These are phyloP conservation scores for Philopotamus ludificatus DNA, from an alignment of 1,140 invertebrate species.

Conservation along the genomic window DNA sequence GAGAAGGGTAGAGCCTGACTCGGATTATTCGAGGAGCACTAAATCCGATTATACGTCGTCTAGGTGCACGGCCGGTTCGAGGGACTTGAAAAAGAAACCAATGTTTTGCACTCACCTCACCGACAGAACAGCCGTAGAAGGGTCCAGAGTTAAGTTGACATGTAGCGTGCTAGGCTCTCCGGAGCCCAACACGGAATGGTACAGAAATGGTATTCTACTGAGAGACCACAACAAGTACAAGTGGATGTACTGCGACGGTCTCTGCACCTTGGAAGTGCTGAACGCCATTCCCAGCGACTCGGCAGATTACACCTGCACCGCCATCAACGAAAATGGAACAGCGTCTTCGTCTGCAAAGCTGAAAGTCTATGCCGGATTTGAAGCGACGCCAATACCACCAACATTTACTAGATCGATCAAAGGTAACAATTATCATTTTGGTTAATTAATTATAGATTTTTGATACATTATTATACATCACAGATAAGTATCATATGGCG, in stretches of 20 bases:
- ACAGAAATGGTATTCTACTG: constrained; percentile 70
- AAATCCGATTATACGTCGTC: constrained; percentile 31
- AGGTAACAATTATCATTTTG: too few relatives aligned
- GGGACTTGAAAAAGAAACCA: constrained; percentile 65
- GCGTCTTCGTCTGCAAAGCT: constrained; percentile 67
- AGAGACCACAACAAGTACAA: constrained; percentile 57
- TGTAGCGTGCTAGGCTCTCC: constrained; percentile 82
- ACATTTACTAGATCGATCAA: constrained; percentile 71
- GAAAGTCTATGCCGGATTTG: constrained; percentile 68
- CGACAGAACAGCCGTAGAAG: constrained; percentile 72
- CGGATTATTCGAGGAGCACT: constrained; percentile 28
- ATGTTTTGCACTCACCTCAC: constrained; percentile 79
- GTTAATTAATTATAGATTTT: too few relatives aligned
- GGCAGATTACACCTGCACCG: constrained; percentile 73
- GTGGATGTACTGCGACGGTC: constrained; percentile 63
- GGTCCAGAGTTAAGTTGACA: constrained; percentile 73
- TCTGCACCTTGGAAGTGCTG: constrained; percentile 74
- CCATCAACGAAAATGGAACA: constrained; percentile 71
- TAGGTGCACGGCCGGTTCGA: constrained; percentile 42
- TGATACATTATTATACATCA: constrained; percentile 37
- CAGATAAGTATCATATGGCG: constrained; percentile 67
- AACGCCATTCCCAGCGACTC: constrained; percentile 64
- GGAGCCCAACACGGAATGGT: constrained; percentile 79
- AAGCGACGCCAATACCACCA: constrained; percentile 65
- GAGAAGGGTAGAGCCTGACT: not conserved